Conservation (phyloP, 2,888 invertebrate species). For the Epinotia brunnichana region DNA sequence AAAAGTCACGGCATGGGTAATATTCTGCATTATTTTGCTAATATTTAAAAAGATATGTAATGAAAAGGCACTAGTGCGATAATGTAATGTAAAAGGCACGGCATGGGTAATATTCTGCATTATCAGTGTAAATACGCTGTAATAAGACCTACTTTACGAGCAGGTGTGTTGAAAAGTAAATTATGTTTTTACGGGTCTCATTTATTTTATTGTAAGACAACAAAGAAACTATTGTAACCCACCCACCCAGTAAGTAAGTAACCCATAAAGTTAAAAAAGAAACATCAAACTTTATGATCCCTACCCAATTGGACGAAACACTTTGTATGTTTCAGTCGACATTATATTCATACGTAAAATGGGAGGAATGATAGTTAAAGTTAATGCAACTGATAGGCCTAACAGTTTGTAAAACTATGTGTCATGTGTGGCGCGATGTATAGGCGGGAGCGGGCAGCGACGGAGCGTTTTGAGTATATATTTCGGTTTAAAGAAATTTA, state of each 20-base stretch:
- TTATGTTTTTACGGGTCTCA: neutral
- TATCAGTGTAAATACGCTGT: too few relatives aligned
- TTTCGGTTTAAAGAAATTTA: too few relatives aligned
- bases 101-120: too few relatives aligned
- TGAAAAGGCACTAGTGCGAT: too few relatives aligned
- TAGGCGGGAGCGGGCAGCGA: neutral
- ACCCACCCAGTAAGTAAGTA: neutral
- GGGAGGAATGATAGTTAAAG: constrained; percentile 16
- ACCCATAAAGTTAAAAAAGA: constrained; percentile 13
- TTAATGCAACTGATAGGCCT: constrained; percentile 39
- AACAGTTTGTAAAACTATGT: constrained; percentile 38
- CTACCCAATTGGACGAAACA: constrained; percentile 40
- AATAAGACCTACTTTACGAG: too few relatives aligned
- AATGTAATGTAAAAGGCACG: too few relatives aligned
- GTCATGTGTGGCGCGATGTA: constrained; percentile 21
- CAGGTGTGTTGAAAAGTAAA: too few relatives aligned
- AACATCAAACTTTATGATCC: constrained; percentile 17
- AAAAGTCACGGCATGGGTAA: too few relatives aligned
- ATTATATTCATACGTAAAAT: constrained; percentile 29
- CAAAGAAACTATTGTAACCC: constrained; percentile 9
- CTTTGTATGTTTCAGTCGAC: constrained; percentile 36
- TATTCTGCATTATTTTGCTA: too few relatives aligned
- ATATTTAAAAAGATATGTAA: too few relatives aligned
- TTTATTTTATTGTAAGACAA: constrained; percentile 14
- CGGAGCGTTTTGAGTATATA: too few relatives aligned